Evolutionary conservation across 1,140 invertebrate species (phyloP).

Genomic region (Heliconius hewitsoni): DNA sequence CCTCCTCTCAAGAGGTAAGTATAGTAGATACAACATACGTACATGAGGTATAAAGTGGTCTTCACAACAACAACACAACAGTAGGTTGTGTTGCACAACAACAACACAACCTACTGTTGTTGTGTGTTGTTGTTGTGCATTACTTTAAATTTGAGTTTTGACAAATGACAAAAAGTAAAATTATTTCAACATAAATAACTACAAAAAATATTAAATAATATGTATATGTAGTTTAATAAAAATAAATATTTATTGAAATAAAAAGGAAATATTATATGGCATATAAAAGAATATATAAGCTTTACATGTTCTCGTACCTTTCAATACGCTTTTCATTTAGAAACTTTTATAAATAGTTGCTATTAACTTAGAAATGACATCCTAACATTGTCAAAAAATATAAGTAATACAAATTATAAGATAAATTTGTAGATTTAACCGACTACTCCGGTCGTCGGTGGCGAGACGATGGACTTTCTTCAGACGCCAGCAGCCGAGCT

Average conservation of each 20-base stretch:
- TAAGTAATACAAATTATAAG: neutral
- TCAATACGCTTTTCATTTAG: too few relatives aligned
- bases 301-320: too few relatives aligned
- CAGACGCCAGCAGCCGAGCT: slow-evolving; percentile 44
- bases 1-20: slow-evolving; percentile 66
- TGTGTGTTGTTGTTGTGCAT: too few relatives aligned
- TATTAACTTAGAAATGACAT: neutral
- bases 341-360: neutral
- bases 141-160: too few relatives aligned
- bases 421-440: slow-evolving; percentile 58
- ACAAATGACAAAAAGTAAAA: neutral
- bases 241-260: neutral
- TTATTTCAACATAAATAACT: neutral
- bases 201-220: too few relatives aligned
- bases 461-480: slow-evolving; percentile 65
- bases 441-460: slow-evolving; percentile 59
- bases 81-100: too few relatives aligned
- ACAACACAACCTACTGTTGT: too few relatives aligned
- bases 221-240: neutral
- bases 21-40: neutral
- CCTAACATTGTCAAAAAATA: neutral
- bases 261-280: too few relatives aligned
- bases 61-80: neutral
- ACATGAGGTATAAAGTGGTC: neutral
- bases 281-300: too few relatives aligned